phyloP scores from a whole-genome alignment of 2,797 vertebrate genomes.

The Avahi laniger region DNA sequence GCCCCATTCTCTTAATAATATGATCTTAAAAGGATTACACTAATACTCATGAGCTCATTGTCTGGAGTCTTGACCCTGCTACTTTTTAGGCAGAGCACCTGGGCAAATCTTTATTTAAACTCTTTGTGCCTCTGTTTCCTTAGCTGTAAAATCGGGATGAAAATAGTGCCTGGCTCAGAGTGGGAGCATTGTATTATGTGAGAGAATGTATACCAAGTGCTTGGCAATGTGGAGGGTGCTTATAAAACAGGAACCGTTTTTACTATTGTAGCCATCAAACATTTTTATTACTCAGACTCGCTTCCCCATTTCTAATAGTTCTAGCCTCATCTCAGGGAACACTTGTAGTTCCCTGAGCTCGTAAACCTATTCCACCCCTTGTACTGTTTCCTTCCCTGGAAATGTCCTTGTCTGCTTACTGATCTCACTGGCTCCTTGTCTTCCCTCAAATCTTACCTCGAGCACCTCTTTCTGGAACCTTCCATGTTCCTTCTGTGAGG shows the following conservation, averaged over 20 bases:
- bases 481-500: background rate
- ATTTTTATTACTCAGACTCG: background rate
- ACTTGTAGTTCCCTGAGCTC: background rate
- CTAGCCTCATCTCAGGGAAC: background rate
- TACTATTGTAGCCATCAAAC: background rate
- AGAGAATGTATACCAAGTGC: background rate
- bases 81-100: background rate
- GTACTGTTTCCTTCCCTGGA: background rate
- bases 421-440: background rate
- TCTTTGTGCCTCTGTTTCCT: background rate
- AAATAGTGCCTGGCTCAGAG: background rate
- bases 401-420: background rate
- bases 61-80: background rate
- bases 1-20: background rate
- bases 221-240: background rate
- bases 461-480: background rate
- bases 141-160: background rate
- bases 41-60: background rate
- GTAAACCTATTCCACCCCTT: too few relatives aligned
- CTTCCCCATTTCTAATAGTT: background rate
- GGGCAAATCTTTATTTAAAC: background rate
- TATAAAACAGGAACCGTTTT: background rate
- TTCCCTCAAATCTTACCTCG: background rate
- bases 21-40: background rate
- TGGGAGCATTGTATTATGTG: background rate